These are phyloP conservation scores for Pantherophis alleghaniensis DNA, from an alignment of 2,797 vertebrate species.

Conservation along the genomic window DNA sequence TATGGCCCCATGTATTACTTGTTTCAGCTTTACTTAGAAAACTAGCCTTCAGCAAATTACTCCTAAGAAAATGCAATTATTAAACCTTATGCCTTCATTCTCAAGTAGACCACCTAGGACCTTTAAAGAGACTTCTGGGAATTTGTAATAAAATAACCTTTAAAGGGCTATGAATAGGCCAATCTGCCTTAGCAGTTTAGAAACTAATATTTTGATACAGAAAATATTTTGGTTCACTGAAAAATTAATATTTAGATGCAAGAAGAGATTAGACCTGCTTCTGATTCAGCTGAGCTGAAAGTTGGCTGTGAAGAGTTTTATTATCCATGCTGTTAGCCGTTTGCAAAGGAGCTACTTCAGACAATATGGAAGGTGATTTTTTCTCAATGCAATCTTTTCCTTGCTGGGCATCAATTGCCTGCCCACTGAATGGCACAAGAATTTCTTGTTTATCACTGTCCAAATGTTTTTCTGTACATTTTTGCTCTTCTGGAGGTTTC, in stretches of 20 bases:
- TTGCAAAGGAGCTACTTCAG: constrained; percentile 60
- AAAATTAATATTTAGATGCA: neutral
- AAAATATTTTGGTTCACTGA: neutral
- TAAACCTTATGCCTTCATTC: neutral
- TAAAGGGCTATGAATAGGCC: neutral
- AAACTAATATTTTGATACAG: neutral
- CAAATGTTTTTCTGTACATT: constrained; percentile 14
- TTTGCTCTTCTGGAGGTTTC: rapidly evolving
- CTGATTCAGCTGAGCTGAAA: constrained; percentile 82
- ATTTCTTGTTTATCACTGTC: constrained; percentile 61
- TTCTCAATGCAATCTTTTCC: constrained; percentile 56
- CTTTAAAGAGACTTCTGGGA: neutral
- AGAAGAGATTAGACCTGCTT: constrained; percentile 80
- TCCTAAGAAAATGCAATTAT: neutral
- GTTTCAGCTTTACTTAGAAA: neutral
- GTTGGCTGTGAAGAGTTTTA: constrained; percentile 66
- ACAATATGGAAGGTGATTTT: constrained; percentile 68
- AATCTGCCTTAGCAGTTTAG: neutral
- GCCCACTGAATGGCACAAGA: constrained; percentile 66
- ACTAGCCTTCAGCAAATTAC: neutral
- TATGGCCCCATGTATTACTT: neutral
- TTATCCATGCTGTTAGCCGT: constrained; percentile 49
- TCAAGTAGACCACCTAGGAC: neutral
- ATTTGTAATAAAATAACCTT: neutral
- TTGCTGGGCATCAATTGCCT: constrained; percentile 49